These are phyloP conservation scores for Stigmatopora nigra DNA, from an alignment of 2,113 vertebrate species.

Conservation along the genomic window DNA sequence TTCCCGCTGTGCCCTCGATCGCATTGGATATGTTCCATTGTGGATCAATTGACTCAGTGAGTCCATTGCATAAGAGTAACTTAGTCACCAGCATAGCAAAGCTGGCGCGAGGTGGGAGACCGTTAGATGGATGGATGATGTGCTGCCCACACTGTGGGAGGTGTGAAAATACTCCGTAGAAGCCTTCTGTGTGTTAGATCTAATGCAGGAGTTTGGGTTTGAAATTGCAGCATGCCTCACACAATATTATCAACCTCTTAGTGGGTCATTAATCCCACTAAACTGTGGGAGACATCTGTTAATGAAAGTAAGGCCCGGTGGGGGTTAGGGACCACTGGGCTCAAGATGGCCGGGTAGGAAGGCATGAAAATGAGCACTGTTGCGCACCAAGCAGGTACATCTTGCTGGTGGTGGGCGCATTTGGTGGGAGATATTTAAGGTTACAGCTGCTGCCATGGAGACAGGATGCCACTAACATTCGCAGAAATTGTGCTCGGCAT, in stretches of 20 bases:
- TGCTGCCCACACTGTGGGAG: conserved; percentile 59
- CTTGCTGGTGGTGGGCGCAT: conserved; percentile 38
- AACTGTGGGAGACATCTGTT: conserved; percentile 50
- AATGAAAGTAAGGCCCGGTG: conserved; percentile 45
- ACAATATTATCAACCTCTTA: conserved; percentile 50
- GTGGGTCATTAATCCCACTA: conserved; percentile 62
- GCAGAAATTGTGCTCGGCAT: conserved; percentile 18
- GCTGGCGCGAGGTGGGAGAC: conserved; percentile 54
- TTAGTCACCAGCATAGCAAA: conserved; percentile 59
- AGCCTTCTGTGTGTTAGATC: conserved; percentile 53
- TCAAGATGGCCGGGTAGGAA: conserved; percentile 32
- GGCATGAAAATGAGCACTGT: conserved; percentile 48
- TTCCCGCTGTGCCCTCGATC: conserved; percentile 7
- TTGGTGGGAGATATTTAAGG: conserved; percentile 29
- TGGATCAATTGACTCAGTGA: conserved; percentile 55
- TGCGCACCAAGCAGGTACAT: conserved; percentile 24
- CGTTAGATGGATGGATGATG: conserved; percentile 45
- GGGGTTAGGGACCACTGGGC: conserved; percentile 47
- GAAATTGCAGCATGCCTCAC: conserved; percentile 37
- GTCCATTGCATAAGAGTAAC: conserved; percentile 62
- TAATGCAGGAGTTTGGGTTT: conserved; percentile 59
- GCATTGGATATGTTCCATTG: conserved; percentile 35
- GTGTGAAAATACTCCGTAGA: conserved; percentile 49
- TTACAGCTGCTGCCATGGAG: conserved; percentile 44
- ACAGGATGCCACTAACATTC: conserved; percentile 41